A percentile compares a stretch with the other conserved stretches of the same genome.
These are phyloP conservation scores for Gnathonemus longibarbis DNA, from an alignment of 2,113 vertebrate genomes.

Conservation along the genomic window DNA sequence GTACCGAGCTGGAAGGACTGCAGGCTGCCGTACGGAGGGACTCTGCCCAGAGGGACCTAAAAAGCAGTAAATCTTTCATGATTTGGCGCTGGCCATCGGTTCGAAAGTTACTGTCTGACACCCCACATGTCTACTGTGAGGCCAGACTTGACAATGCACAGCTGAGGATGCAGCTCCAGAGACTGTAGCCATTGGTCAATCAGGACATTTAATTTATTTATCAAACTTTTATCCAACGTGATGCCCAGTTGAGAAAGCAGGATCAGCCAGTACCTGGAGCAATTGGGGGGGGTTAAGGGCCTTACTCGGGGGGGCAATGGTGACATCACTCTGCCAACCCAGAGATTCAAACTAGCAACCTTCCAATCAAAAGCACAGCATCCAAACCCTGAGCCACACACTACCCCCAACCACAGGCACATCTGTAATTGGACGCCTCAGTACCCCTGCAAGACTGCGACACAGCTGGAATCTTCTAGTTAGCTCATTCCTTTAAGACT, in stretches of 20 bases:
- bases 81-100: neutral
- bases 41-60: neutral
- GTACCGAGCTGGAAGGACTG: neutral
- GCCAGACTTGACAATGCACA: neutral
- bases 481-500: neutral
- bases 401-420: neutral
- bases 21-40: neutral
- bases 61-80: neutral
- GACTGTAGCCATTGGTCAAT: neutral
- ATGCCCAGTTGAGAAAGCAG: neutral
- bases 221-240: neutral
- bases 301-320: neutral
- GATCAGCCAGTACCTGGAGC: neutral
- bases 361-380: neutral
- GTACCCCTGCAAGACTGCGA: neutral
- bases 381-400: neutral
- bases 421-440: neutral
- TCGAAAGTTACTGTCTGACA: neutral
- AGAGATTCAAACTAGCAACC: neutral
- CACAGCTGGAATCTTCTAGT: neutral
- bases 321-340: neutral
- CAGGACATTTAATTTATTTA: neutral
- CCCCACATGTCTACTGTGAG: neutral
- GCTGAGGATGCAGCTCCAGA: neutral
- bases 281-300: neutral